Conservation (phyloP, 2,113 vertebrate genomes). For the Hymenochirus boettgeri region DNA sequence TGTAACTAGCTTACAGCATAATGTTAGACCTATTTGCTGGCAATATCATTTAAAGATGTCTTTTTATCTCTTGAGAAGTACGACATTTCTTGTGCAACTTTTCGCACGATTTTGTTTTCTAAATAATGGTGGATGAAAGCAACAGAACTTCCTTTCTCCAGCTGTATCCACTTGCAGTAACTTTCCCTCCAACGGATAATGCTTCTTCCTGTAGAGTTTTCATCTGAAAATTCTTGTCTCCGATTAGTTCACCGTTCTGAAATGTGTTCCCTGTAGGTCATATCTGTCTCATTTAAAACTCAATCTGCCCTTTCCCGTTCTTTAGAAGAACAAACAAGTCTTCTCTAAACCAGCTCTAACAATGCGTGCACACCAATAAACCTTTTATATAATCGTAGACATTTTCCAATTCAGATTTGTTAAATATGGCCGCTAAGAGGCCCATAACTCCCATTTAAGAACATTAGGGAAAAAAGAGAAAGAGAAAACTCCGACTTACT, state of each 20-base stretch:
- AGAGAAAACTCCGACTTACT: no score
- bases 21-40: no score
- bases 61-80: no score
- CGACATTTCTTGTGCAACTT: no score
- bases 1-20: no score
- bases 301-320: slow-evolving; percentile 57
- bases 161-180: slow-evolving; percentile 59
- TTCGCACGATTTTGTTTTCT: no score
- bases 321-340: slow-evolving; percentile 55
- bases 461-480: no score
- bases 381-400: slow-evolving; percentile 49
- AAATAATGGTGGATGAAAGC: slow-evolving; percentile 62
- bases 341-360: slow-evolving; percentile 54
- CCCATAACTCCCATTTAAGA: slow-evolving; percentile 13
- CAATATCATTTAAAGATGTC: no score
- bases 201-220: slow-evolving; percentile 61
- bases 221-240: slow-evolving; percentile 61
- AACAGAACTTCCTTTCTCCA: slow-evolving; percentile 63
- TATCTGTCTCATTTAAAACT: slow-evolving; percentile 55
- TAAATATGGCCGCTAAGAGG: slow-evolving; percentile 37
- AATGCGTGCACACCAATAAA: slow-evolving; percentile 53
- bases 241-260: slow-evolving; percentile 57
- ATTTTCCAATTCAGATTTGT: slow-evolving; percentile 36
- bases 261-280: slow-evolving; percentile 63
- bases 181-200: slow-evolving; percentile 49